A percentile compares a stretch with the other conserved stretches of the same genome.
These are phyloP conservation scores for Sphecodes monilicornis DNA, from an alignment of 2,888 invertebrate genomes.

Conservation along the genomic window DNA sequence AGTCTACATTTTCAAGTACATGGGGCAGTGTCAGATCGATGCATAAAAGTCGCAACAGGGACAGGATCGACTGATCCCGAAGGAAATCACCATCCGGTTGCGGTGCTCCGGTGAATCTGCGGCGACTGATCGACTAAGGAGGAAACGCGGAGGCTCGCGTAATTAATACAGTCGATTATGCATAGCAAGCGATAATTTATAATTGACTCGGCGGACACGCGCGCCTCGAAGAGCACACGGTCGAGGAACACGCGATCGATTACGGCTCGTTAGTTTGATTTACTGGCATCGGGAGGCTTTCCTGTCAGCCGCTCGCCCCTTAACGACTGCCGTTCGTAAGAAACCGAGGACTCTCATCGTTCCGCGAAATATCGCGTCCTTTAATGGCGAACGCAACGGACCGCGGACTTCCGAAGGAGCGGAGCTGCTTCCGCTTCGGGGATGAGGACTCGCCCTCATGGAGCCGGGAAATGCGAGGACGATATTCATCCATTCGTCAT, in stretches of 20 bases:
- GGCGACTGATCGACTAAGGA: background rate
- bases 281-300: slow-evolving; percentile 45
- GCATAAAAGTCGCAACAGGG: background rate
- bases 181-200: slow-evolving; percentile 61
- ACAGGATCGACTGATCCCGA: background rate
- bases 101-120: background rate
- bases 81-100: background rate
- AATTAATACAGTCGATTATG: slow-evolving; percentile 63
- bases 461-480: background rate
- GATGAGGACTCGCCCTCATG: background rate
- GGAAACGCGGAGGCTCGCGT: slow-evolving; percentile 24
- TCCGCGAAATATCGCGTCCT: slow-evolving; percentile 14
- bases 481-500: background rate
- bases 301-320: slow-evolving; percentile 38
- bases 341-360: slow-evolving; percentile 2
- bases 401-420: background rate
- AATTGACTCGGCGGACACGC: slow-evolving; percentile 46
- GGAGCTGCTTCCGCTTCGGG: background rate
- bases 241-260: slow-evolving; percentile 51
- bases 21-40: background rate
- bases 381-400: slow-evolving; percentile 28
- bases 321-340: slow-evolving; percentile 36
- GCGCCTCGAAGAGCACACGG: slow-evolving; percentile 36
- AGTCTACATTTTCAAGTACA: too few relatives aligned
- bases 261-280: slow-evolving; percentile 61